phyloP scores from a whole-genome alignment of 2,797 vertebrate species.

The Microctenopoma steveboyesi region DNA sequence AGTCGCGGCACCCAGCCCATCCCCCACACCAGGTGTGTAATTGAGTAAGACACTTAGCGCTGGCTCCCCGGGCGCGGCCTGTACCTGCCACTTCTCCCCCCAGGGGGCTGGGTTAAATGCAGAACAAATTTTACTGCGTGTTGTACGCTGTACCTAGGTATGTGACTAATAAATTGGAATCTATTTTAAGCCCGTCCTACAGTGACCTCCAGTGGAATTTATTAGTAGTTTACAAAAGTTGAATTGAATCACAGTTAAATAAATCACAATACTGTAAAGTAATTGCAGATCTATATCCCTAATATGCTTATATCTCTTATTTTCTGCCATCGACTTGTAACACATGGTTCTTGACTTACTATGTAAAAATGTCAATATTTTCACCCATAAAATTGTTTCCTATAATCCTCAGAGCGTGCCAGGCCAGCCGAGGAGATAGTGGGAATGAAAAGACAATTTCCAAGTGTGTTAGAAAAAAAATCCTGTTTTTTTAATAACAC shows the following conservation, averaged over 20 bases:
- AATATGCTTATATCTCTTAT: too few relatives aligned
- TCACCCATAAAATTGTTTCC: background rate
- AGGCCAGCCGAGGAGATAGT: background rate
- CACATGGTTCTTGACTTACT: background rate
- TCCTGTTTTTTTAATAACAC: slow-evolving; percentile 80
- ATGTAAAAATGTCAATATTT: background rate
- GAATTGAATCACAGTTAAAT: accelerated
- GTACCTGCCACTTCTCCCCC: too few relatives aligned
- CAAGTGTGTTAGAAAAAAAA: slow-evolving; percentile 74
- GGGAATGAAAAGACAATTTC: slow-evolving; percentile 41
- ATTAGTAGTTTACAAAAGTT: background rate
- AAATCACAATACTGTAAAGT: background rate
- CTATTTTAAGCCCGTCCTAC: background rate
- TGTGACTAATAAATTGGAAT: too few relatives aligned
- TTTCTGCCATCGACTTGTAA: background rate
- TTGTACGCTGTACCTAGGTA: too few relatives aligned
- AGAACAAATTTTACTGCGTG: too few relatives aligned
- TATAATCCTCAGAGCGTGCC: background rate
- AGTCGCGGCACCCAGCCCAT: too few relatives aligned
- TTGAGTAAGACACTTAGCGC: too few relatives aligned
- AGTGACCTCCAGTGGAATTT: slow-evolving; percentile 20
- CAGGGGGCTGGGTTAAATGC: too few relatives aligned
- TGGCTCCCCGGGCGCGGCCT: too few relatives aligned
- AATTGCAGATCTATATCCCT: background rate
- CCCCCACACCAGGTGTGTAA: too few relatives aligned